A percentile compares a stretch with the other conserved stretches of the same genome.
These are phyloP conservation scores for Lycodopsis pacificus DNA, from an alignment of 2,797 vertebrate genomes.

Conservation along the genomic window DNA sequence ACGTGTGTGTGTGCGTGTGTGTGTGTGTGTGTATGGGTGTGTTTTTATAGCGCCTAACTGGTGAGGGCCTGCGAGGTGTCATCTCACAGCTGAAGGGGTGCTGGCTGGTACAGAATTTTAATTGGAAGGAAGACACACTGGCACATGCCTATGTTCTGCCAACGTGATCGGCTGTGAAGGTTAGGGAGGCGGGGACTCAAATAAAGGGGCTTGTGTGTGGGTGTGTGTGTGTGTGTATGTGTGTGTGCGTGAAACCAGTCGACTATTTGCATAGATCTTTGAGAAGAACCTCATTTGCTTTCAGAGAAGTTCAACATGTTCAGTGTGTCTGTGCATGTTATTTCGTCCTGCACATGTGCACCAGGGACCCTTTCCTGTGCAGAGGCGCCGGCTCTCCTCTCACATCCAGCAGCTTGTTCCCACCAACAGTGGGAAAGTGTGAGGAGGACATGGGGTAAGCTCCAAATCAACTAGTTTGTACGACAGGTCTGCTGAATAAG, in stretches of 20 bases:
- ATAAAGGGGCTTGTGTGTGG: background rate
- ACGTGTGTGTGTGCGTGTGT: conserved; percentile 14
- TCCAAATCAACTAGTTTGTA: background rate
- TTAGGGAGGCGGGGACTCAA: background rate
- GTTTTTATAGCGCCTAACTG: conserved; percentile 42
- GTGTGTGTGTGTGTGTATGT: background rate
- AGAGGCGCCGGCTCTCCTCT: conserved; percentile 26
- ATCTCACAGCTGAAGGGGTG: conserved; percentile 51
- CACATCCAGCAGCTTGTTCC: conserved; percentile 26
- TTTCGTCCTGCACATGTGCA: conserved; percentile 21
- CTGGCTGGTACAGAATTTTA: conserved; percentile 64
- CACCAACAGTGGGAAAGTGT: conserved; percentile 16
- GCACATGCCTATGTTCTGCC: conserved; percentile 48
- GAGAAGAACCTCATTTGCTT: conserved; percentile 17
- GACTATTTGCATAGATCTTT: conserved; percentile 31
- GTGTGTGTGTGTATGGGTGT: conserved; percentile 6
- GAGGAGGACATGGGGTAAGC: background rate
- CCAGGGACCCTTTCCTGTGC: conserved; percentile 8
- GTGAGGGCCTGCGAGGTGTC: conserved; percentile 63
- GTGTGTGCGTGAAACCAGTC: background rate
- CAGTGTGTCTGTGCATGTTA: conserved; percentile 11
- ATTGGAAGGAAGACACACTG: conserved; percentile 64
- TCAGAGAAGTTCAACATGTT: conserved; percentile 26
- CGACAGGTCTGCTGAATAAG: background rate
- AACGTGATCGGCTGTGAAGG: conserved; percentile 35